These are phyloP conservation scores for Nephrocerus scutellatus DNA, from an alignment of 2,888 invertebrate species.

Conservation along the genomic window DNA sequence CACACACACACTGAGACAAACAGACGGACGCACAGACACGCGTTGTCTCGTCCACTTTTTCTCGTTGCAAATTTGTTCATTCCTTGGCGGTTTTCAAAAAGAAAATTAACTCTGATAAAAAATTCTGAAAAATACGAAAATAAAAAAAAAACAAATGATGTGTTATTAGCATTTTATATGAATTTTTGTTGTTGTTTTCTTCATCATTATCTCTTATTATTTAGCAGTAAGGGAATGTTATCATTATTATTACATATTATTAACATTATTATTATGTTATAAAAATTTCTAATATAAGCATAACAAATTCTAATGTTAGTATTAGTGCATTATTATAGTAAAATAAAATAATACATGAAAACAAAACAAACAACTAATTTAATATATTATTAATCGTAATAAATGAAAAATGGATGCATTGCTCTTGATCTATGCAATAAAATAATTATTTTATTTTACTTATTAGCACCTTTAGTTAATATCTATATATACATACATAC, in stretches of 20 bases:
- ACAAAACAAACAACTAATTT: slow-evolving; percentile 9
- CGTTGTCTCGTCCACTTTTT: too few relatives aligned
- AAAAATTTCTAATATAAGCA: background rate
- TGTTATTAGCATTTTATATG: slow-evolving; percentile 8
- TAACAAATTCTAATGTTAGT: too few relatives aligned
- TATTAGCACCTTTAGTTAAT: background rate
- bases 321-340: slow-evolving; percentile 5
- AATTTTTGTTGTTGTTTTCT: slow-evolving; percentile 11
- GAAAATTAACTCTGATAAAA: background rate
- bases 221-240: slow-evolving; percentile 2
- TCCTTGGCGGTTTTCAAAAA: slow-evolving; percentile 14
- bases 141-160: slow-evolving; percentile 6
- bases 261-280: slow-evolving; percentile 2
- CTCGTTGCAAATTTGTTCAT: too few relatives aligned
- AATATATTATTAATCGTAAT: too few relatives aligned
- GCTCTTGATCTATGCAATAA: slow-evolving; percentile 21
- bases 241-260: slow-evolving; percentile 1
- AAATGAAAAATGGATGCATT: slow-evolving; percentile 15
- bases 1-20: slow-evolving; percentile 1
- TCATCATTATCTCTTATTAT: too few relatives aligned
- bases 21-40: slow-evolving; percentile 1
- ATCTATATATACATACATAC: slow-evolving; percentile 12
- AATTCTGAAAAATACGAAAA: slow-evolving; percentile 4
- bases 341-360: slow-evolving; percentile 8
- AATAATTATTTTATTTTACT: slow-evolving; percentile 12